Evolutionary conservation across 2,113 vertebrate species (phyloP).

Genomic region (Tetraodon nigroviridis): DNA sequence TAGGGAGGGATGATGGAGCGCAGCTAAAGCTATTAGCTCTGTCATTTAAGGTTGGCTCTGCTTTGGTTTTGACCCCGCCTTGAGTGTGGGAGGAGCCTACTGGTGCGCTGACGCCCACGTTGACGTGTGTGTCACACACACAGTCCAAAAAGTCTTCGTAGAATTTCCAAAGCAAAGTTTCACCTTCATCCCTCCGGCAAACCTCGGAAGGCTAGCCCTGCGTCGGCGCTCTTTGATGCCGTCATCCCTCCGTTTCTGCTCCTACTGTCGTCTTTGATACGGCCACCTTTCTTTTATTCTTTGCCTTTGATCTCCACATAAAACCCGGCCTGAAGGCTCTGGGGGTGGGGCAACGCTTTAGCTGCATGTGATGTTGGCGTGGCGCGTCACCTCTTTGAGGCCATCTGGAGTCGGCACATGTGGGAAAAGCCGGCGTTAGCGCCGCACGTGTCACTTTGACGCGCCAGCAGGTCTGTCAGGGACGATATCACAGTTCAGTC

Average conservation of each 20-base stretch:
- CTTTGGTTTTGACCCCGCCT: constrained; percentile 2
- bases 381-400: constrained; percentile 58
- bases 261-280: constrained; percentile 32
- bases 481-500: constrained; percentile 23
- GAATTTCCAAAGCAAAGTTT: too few relatives aligned
- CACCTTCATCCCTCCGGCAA: too few relatives aligned
- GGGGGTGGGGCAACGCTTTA: constrained; percentile 39
- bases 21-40: constrained; percentile 53
- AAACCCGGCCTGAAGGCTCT: constrained; percentile 40
- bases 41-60: constrained; percentile 46
- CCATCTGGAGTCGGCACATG: constrained; percentile 66
- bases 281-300: constrained; percentile 30
- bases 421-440: constrained; percentile 36
- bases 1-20: constrained; percentile 3
- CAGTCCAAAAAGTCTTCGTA: too few relatives aligned
- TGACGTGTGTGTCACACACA: too few relatives aligned
- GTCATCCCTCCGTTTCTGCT: constrained; percentile 2
- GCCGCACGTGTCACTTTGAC: constrained; percentile 35
- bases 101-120: too few relatives aligned
- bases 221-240: constrained; percentile 46
- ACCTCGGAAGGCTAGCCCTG: not conserved
- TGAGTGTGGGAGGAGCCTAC: too few relatives aligned
- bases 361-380: constrained; percentile 39
- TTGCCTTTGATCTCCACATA: constrained; percentile 51
- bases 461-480: constrained; percentile 41